phyloP scores from a whole-genome alignment of 1,140 invertebrate species.

The Aphelinus certus region DNA sequence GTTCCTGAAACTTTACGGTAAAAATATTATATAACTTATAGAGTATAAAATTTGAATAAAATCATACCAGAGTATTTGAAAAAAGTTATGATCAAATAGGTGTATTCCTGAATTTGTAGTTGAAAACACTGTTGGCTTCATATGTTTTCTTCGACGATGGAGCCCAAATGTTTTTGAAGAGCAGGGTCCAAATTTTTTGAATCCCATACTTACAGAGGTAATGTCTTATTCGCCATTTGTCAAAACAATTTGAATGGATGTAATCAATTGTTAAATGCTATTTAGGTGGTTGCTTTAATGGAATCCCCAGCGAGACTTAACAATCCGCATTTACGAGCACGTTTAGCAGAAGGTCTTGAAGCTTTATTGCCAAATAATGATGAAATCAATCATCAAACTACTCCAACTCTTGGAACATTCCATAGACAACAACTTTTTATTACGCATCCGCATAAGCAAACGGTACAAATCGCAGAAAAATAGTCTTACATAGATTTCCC shows the following conservation, averaged over 20 bases:
- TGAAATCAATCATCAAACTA: conserved; percentile 67
- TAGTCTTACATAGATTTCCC: too few relatives aligned
- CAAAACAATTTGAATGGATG: background rate
- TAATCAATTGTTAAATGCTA: conserved; percentile 5
- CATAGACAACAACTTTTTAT: conserved; percentile 81
- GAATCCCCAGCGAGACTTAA: conserved; percentile 82
- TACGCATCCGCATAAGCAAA: conserved; percentile 76
- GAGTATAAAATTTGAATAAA: too few relatives aligned
- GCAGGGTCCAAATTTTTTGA: conserved; percentile 69
- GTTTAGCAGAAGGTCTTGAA: conserved; percentile 89
- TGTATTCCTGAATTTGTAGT: conserved; percentile 91
- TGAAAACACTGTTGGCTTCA: conserved; percentile 85
- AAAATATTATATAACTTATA: background rate
- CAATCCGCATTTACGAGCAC: conserved; percentile 93
- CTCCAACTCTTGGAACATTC: conserved; percentile 71
- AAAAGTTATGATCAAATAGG: conserved; percentile 59
- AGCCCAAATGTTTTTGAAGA: conserved; percentile 72
- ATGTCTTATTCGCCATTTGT: background rate
- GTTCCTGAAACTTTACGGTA: conserved; percentile 74
- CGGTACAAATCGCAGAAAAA: conserved; percentile 60
- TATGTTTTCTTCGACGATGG: conserved; percentile 78
- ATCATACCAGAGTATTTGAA: background rate
- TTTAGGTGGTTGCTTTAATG: conserved; percentile 68
- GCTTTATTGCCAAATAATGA: conserved; percentile 76
- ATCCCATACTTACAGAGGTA: conserved; percentile 80